Evolutionary conservation across 2,888 invertebrate species (phyloP), one percentile per base, ranked within the genome.

Genomic region (Patella caerulea): DNA sequence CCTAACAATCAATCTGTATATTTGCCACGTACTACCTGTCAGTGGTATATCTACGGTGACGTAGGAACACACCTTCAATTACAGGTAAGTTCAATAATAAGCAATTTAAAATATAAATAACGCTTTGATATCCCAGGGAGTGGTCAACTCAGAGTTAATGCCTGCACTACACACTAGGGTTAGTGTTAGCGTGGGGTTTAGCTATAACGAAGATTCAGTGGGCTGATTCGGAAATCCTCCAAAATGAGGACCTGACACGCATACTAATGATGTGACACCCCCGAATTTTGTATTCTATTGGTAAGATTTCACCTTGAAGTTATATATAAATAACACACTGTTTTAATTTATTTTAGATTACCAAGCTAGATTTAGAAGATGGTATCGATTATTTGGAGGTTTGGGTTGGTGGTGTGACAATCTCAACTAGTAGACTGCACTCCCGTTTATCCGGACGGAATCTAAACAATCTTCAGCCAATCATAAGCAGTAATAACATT

Each of bases 341-440:
- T 45, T 9, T 45, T 9, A 45, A 9, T 9, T 9, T 45, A 17
- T 79, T 83, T 17, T 81, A 87, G 87, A 79, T 87, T 69, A 52
- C 71, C 7, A 73, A 79, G 2, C 81, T 87, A 14, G 73, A 79
- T 24, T 82, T 85, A 29, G 87, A 87, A 72, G 73, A 72, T 3
- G 82, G 79, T 76, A 78, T 83, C 56, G 87, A 87, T 75, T 80
- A 82, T 29, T 56, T 86, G 17, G 86, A 86, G 71, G 72, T 86
- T n/a, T 86, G 82, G 81, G 83, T 82, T 65, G 85, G 86, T 15
- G 83, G 85, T 15, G 71, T 79, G 3, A 78, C 82, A 1, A 69
- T 84, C 45, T 73, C 73, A 0, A 74, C 78, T 2, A 84, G 86
- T 75, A 70, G 53, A 1, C 77, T 86, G 71, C 56, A 84, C 2